Conservation (phyloP, 2,113 vertebrate genomes). For the Lepus timidus region DNA sequence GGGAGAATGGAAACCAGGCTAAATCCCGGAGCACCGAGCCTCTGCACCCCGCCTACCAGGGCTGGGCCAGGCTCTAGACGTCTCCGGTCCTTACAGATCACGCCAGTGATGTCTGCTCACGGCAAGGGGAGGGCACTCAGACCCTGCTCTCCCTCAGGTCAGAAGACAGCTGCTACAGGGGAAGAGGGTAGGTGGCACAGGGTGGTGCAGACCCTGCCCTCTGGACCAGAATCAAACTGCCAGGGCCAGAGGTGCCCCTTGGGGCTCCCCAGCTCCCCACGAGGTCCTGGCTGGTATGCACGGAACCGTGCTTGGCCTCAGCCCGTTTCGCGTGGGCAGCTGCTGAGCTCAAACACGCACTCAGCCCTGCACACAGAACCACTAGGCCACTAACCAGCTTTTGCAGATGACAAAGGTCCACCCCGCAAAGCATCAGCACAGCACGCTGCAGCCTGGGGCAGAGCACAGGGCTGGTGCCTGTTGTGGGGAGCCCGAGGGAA, state of each 20-base stretch:
- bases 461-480: no score
- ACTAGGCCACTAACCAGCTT: background rate
- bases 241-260: background rate
- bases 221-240: background rate
- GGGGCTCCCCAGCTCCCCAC: background rate
- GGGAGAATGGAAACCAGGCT: background rate
- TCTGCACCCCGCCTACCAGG: background rate
- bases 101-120: background rate
- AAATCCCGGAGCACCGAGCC: background rate
- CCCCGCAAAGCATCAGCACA: background rate
- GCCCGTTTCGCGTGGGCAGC: background rate
- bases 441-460: background rate
- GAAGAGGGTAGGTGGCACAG: background rate
- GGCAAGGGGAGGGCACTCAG: rapidly evolving
- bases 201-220: background rate
- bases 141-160: no score
- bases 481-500: no score
- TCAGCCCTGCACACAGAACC: background rate
- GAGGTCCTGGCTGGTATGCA: background rate
- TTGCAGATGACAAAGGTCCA: rapidly evolving
- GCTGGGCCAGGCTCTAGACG: background rate
- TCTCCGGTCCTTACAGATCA: background rate
- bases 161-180: background rate
- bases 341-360: background rate
- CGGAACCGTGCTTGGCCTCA: background rate